Evolutionary conservation across 2,888 invertebrate species (phyloP).

Genomic region (Nemapogon koenigi): DNA sequence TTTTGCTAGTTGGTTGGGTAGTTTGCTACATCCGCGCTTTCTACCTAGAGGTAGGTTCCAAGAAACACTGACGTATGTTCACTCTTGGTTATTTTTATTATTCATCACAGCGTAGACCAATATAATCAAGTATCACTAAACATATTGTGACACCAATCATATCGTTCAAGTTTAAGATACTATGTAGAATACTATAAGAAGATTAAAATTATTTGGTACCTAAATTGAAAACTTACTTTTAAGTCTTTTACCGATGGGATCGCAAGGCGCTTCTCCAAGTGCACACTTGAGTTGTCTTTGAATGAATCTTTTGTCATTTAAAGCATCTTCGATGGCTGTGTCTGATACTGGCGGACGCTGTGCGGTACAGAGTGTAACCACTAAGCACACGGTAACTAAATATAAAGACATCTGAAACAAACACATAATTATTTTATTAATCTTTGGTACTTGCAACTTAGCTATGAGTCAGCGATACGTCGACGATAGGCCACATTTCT

Average conservation of each 20-base stretch:
- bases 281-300: slow-evolving; percentile 77
- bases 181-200: background rate
- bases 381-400: slow-evolving; percentile 22
- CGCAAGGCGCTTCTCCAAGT: slow-evolving; percentile 75
- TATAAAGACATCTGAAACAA: slow-evolving; percentile 4
- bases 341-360: slow-evolving; percentile 64
- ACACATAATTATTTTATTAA: background rate
- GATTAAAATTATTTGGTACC: background rate
- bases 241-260: slow-evolving; percentile 73
- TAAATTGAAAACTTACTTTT: slow-evolving; percentile 64
- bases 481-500: no score
- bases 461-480: no score
- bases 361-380: slow-evolving; percentile 29
- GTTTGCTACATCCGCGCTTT: no score
- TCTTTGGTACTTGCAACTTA: no score
- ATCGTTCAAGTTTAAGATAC: background rate
- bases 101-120: no score
- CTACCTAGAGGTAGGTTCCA: no score
- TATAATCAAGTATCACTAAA: no score
- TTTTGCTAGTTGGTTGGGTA: no score
- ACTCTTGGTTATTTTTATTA: no score
- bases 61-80: no score
- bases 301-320: slow-evolving; percentile 74
- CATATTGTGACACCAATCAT: no score
- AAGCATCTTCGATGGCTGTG: slow-evolving; percentile 69